Evolutionary conservation across 2,888 invertebrate genomes (phyloP).

Genomic region (Xestobium rufovillosum): DNA sequence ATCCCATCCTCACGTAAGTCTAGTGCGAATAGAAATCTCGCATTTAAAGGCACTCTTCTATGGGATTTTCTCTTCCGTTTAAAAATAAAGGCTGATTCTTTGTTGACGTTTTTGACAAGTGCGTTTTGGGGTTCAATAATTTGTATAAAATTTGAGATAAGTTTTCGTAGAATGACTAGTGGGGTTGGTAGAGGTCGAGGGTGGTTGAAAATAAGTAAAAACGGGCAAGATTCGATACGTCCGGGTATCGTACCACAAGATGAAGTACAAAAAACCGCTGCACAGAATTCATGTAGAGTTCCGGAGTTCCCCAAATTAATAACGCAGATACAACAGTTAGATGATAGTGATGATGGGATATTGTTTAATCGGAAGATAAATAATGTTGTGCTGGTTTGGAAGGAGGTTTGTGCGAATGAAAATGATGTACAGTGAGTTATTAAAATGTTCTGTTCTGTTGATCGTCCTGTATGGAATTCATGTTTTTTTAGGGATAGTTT

Average conservation of each 20-base stretch:
- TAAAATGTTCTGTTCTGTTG: too few species aligned
- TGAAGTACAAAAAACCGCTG: constrained; percentile 9
- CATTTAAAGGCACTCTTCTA: too few species aligned
- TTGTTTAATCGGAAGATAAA: constrained; percentile 38
- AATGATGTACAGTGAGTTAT: constrained; percentile 35
- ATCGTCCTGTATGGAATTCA: too few species aligned
- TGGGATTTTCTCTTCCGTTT: too few species aligned
- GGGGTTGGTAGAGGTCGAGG: constrained; percentile 34
- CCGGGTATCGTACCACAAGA: constrained; percentile 20
- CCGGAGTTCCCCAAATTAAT: constrained; percentile 27
- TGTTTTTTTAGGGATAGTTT: constrained; percentile 33
- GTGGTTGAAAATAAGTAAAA: constrained; percentile 32
- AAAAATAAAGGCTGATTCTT: too few species aligned
- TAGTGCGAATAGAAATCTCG: too few species aligned
- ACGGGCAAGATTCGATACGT: constrained; percentile 12
- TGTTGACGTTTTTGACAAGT: background rate
- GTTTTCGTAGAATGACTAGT: constrained; percentile 24
- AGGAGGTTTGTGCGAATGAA: constrained; percentile 30
- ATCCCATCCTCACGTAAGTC: too few species aligned
- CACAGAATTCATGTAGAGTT: constrained; percentile 16
- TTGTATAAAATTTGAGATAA: too few species aligned
- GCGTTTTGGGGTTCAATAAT: background rate
- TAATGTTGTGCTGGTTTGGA: constrained; percentile 33
- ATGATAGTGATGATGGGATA: constrained; percentile 38
- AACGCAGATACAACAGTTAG: constrained; percentile 31